Evolutionary conservation across 2,888 invertebrate species (phyloP), one percentile per base, ranked within the genome.

Genomic region (Alsophila aescularia): DNA sequence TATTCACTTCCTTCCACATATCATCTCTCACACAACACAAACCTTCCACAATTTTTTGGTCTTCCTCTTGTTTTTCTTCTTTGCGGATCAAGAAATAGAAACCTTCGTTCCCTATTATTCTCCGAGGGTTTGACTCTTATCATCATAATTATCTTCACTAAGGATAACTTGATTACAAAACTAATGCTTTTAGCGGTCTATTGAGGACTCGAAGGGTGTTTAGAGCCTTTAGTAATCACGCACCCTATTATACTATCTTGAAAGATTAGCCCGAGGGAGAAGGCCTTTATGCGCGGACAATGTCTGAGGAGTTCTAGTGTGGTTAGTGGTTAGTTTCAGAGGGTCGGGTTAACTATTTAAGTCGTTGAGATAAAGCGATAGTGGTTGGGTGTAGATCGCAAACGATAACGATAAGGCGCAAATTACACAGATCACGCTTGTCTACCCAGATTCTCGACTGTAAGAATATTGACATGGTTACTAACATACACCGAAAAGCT

Each of bases 221-320:
- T 24, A 16, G 16, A 41, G 24, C 21, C 24, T 14, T 40, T 14
- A 12, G 43, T 40, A 18, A 50, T 29, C 24, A 13, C 24, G 29
- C n/a, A 21, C 37, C 10, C 29, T 52, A 47, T 45, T 41, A 40
- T 41, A 39, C 21, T 21, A 44, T 32, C 18, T 40, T 52, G 36
- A 51, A 14, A 45, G 40, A 35, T 45, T 45, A 44, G n/a, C n/a
- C 35, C 29, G 16, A 6, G 37, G 24, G 24, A 5, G 37, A 15
- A 8, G 27, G 29, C 47, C 35, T 40, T 47, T 41, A 47, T 52
- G 1, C n/a, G 24, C 1, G 37, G 24, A 37, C 44, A 47, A 44
- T 49, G 45, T 54, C 52, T 14, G 24, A 24, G 8, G 15, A 40
- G 40, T 15, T 24, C 32, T 5, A 12, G 18, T 14, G 24, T 10